Evolutionary conservation across 2,797 vertebrate species (phyloP).

Genomic region (Okamejei kenojei): DNA sequence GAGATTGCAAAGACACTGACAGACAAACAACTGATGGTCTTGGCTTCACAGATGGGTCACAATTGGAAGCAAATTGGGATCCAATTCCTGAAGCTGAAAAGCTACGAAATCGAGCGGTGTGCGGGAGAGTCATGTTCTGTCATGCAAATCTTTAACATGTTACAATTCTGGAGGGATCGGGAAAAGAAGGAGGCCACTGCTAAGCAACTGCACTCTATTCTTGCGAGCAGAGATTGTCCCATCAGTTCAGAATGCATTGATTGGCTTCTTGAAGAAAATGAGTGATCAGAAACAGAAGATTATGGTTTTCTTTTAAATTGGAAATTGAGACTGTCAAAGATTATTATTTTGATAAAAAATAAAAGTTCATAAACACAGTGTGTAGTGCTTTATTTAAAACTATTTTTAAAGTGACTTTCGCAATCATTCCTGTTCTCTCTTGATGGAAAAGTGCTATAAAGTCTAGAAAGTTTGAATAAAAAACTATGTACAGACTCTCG

Average conservation of each 20-base stretch:
- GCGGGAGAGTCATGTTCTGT: no score
- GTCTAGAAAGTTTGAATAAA: no score
- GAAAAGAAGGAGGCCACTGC: background rate
- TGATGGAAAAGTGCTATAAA: no score
- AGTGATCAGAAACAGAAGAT: background rate
- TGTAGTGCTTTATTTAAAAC: no score
- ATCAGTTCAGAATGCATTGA: background rate
- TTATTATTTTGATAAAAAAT: no score
- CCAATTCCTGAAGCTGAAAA: background rate
- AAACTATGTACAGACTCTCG: no score
- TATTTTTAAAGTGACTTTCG: no score
- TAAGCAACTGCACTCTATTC: background rate
- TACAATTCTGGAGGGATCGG: background rate
- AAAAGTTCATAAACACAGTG: no score
- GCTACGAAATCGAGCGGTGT: background rate
- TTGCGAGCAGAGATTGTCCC: background rate
- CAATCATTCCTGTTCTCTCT: no score
- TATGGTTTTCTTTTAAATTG: no score
- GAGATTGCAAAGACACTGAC: background rate
- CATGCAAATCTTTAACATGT: background rate
- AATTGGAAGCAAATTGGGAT: conserved; percentile 9
- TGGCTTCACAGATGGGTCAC: background rate
- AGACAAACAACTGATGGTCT: background rate
- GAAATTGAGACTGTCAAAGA: no score
- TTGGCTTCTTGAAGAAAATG: background rate